phyloP scores from a whole-genome alignment of 1,140 invertebrate genomes.

The Sycophila sp. region DNA sequence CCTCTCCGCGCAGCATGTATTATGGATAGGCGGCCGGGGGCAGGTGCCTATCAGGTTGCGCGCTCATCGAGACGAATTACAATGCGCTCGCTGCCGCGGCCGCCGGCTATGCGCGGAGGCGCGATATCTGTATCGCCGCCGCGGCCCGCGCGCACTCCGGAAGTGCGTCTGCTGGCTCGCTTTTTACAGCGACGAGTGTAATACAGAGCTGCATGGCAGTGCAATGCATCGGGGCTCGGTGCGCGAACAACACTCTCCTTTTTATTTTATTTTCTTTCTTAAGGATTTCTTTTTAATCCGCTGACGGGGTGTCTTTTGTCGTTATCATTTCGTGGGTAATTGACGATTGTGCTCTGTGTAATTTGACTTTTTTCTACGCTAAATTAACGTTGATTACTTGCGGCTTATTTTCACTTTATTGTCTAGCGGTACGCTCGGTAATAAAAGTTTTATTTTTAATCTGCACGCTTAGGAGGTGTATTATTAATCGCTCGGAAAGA shows the following conservation, averaged over 20 bases:
- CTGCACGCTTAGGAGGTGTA: too few relatives aligned
- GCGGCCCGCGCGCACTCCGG: background rate
- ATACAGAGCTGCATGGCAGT: too few relatives aligned
- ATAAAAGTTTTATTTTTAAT: too few relatives aligned
- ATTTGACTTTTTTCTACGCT: too few relatives aligned
- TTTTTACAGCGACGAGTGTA: too few relatives aligned
- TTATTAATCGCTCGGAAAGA: too few relatives aligned
- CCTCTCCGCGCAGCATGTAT: background rate
- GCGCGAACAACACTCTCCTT: background rate
- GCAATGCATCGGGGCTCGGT: background rate
- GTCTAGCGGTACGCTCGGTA: too few relatives aligned
- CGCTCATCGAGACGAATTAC: slow-evolving; percentile 58
- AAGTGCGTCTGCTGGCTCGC: slow-evolving; percentile 1
- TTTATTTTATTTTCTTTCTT: background rate
- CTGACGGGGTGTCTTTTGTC: background rate
- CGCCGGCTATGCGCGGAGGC: background rate
- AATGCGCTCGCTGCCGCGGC: slow-evolving; percentile 43
- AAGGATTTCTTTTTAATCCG: too few relatives aligned
- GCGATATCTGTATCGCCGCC: background rate
- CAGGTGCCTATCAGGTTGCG: slow-evolving; percentile 51
- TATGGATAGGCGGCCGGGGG: background rate
- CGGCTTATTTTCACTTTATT: too few relatives aligned
- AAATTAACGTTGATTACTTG: too few relatives aligned
- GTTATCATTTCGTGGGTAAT: background rate
- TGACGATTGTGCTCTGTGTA: background rate